Evolutionary conservation across 2,797 vertebrate species (phyloP), one percentile per base, ranked within the genome.

Genomic region (Labroides dimidiatus): DNA sequence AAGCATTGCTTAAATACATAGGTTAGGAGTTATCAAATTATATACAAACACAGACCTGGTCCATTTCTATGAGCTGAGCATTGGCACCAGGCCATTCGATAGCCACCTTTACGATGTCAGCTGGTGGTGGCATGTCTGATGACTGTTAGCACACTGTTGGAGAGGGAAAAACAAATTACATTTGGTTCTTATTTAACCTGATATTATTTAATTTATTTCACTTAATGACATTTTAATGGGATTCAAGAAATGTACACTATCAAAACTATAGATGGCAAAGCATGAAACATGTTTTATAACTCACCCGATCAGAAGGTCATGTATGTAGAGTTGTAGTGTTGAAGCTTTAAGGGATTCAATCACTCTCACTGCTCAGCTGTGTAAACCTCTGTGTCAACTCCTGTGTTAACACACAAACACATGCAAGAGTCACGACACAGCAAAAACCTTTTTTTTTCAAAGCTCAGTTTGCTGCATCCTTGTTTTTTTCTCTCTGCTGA

Each of bases 61-160:
- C 98, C 64, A 99, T 97, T 83, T 99, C 98, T 48, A 99, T 96
- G 57, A 99, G 95, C 83, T 99, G 98, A 64, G 98, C 98, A 14
- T 98, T 99, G 57, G 98, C 96, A 67, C 97, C 97, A 0, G 98
- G 98, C 97, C 98, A 99, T 77, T 99, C 97, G 9, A 99, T 96
- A 51, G 98, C 98, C 88, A 99, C 98, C 91, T 99, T 99, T 83
- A 99, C 98, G 0, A 99, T 96, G 91, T 99, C 97, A 4, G 93
- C 95, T 1, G 97, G 97, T 9, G 98, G 98, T 2, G 97, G 93
- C 94, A 95, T 95, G 72, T 54, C 84, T 81, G 68, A 62, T 12
- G 63, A 68, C 57, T 64, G 5, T 55, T 60, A 64, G 67, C 58
- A 78, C 51, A 74, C 75, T 86, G 23, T 14, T 39, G 16, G n/a